Base-by-base conservation (phyloP, 2,797 vertebrate genomes). In the Menidia menidia region DNA sequence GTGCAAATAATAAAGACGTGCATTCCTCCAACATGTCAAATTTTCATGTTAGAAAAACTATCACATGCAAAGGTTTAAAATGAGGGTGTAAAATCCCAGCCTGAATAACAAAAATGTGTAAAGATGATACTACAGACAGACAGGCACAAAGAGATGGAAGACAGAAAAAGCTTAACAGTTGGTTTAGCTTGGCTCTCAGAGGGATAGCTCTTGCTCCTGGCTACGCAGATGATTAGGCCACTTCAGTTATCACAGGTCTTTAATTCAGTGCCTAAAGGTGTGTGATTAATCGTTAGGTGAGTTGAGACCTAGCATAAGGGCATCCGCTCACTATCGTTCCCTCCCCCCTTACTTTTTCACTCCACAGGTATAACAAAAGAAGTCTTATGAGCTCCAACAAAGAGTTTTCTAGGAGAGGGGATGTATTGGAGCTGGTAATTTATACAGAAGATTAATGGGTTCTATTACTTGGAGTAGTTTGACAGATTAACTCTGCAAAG, bases 281-380 rank as follows among this genome's bases (percentile, higher is more conserved):
- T 85, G 75, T 88, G 90, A 93, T 93, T 93, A 93, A 93, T 93
- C 87, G 84, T 88, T 92, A 83, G 88, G 89, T 93, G 90, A 90
- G 91, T 89, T 89, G 88, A 92, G 85, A 86, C 74, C 71, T 68
- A 76, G 83, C 50, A 47, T 53, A 58, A 65, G 75, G 80, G 79
- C 73, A 86, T 81, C 83, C 64, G 72, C 78, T 78, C 55, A 43
- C 82, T 72, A 68, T 70, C 71, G 2, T 68, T 69, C 64, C 82
- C 87, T 62, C 83, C 83, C 87, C 83, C 82, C 78, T 69, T 68
- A 71, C 65, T 76, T 84, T 86, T 80, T 72, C 59, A 84, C 76
- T 91, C 89, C 83, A 92, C 88, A 93, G 84, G 90, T 92, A 83
- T 56, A 92, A 93, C 90, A 93, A 92, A 94, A 92, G 86, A 91